Evolutionary conservation across 1,140 invertebrate genomes (phyloP), one percentile per base, ranked within the genome.

Genomic region (Phymorhynchus buccinoides): DNA sequence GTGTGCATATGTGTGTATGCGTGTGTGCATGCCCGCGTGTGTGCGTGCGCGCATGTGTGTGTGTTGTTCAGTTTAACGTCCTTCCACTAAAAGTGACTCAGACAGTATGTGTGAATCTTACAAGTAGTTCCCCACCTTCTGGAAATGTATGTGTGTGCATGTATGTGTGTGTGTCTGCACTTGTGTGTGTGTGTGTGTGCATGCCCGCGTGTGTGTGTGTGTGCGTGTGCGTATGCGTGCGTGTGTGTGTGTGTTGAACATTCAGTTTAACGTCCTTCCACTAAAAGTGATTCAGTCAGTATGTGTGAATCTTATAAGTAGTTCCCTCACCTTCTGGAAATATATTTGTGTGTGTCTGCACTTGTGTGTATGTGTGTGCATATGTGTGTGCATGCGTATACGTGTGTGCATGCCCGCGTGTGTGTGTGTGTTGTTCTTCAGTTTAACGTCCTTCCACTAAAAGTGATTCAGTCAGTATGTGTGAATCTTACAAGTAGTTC

Each of bases 161-260:
- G 66, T n/a, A 30, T 71, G 66, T 71, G 39, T 42, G 75, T 78
- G 75, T 78, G 75, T 42, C 39, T 78, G 75, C 42, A 7, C 27
- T 12, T 78, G 12, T 42, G 75, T 78, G 75, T 78, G 75, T 42
- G 75, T 78, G 75, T 78, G 75, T 78, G 75, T 42, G 12, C 42
- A 39, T 78, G 75, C 22, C 39, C 42, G 75, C 42, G 75, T 78
- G 75, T 78, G 75, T 78, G 75, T 42, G 75, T 41, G 75, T 42
- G 75, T 78, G 75, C 27, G 75, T 78, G 75, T 42, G 75, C 42
- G 75, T 42, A 39, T 42, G 39, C n/a, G 12, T 42, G 3, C n/a
- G 9, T 14, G 75, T 42, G 30, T 35, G 71, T 73, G 71, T 35
- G 30, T 73, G 71, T 9, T 73, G 14, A 62, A 75, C 14, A 75